phyloP scores from a whole-genome alignment of 1,140 invertebrate genomes.

The Planococcus citri region DNA sequence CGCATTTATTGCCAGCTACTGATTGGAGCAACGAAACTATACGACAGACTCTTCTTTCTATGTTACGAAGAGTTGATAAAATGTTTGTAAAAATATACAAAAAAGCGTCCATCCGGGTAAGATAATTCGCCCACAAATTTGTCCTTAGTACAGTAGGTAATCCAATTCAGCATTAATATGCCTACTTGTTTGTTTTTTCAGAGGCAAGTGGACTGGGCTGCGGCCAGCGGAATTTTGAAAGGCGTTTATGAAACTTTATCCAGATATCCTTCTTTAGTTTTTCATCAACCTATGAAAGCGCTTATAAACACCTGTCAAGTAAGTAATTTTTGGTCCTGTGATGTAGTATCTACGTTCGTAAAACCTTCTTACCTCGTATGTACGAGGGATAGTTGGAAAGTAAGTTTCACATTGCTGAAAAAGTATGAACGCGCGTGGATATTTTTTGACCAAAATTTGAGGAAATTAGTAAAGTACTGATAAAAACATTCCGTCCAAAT shows the following conservation, averaged over 20 bases:
- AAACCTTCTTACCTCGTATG: no score
- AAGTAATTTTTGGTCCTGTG: slow-evolving; percentile 29
- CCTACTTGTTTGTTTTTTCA: slow-evolving; percentile 32
- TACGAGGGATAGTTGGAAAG: no score
- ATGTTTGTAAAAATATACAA: slow-evolving; percentile 96
- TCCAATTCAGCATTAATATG: not conserved
- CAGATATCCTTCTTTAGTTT: slow-evolving; percentile 87
- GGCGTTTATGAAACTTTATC: slow-evolving; percentile 89
- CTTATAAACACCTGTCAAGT: slow-evolving; percentile 70
- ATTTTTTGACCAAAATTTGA: no score
- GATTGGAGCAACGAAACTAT: slow-evolving; percentile 95
- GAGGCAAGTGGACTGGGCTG: slow-evolving; percentile 91
- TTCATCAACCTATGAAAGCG: slow-evolving; percentile 91
- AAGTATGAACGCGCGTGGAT: no score
- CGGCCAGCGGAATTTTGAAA: slow-evolving; percentile 81
- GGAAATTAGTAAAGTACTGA: no score
- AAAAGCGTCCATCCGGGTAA: slow-evolving; percentile 72
- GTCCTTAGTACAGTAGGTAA: not conserved
- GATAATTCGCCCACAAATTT: slow-evolving; percentile 23
- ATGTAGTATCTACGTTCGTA: no score
- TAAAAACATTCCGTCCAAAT: no score
- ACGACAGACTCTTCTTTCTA: slow-evolving; percentile 78
- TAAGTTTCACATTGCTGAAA: no score
- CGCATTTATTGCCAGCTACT: slow-evolving; percentile 80
- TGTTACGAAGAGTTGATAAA: slow-evolving; percentile 86